Base-by-base conservation (phyloP, 2,113 vertebrate genomes). In the Osmerus mordax region DNA sequence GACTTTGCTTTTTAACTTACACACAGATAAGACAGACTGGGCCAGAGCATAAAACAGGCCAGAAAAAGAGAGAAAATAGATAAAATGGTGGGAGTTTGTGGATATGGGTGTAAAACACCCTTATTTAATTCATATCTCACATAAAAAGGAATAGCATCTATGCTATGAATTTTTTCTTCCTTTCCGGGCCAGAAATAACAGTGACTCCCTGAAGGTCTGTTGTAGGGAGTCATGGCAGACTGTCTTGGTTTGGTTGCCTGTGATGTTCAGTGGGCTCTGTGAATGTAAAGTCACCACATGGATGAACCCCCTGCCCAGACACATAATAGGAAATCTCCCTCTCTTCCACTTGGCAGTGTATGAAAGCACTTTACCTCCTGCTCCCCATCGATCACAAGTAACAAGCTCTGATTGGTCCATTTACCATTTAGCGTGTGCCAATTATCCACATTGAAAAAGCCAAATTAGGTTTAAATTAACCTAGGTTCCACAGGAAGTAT, bases 241-340 rank as follows among this genome's bases (percentile, higher is more conserved):
- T 58, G n/a, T 19, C 18, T 58, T 18, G 18, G 56, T 58, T 18
- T 62, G 60, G 21, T 3, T 61, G 59, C 9, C 6, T 32, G 25
- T 63, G 25, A 28, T 5, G 25, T 14, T 64, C 23, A 16, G 28
- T 36, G 62, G 1, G 29, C 41, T 32, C 15, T n/a, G 9, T 7
- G 63, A 25, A 15, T 41, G 64, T 65, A 25, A 19, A 19, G 67
- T 54, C 69, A 3, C 73, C 29, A 1, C 65, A 23, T 77, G 82
- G 72, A 63, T 79, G 47, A 28, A 75, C 51, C 67, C 55, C 69
- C 47, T 41, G 6, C 80, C 83, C 83, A 79, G 71, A 69, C 74
- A 47, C 62, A 83, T 82, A 77, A 87, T 81, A 72, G 82, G 65
- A 84, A 54, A 71, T 55, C 86, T 85, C 81, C 72, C 64, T 79